Evolutionary conservation across 2,113 vertebrate species (phyloP), one percentile per base, ranked within the genome.

Genomic region (Heteronetta atricapilla): DNA sequence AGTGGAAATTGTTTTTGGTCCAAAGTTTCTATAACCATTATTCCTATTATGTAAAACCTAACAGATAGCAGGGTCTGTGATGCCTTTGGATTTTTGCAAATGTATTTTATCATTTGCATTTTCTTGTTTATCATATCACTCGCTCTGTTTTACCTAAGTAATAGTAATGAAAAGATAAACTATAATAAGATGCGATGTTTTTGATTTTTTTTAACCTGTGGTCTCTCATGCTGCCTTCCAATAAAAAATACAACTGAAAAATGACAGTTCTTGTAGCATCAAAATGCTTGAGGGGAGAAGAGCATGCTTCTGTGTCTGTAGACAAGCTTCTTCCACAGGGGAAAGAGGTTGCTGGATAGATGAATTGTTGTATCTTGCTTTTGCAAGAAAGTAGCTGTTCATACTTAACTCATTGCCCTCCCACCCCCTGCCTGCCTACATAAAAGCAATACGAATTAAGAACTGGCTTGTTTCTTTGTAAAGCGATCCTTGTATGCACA

Each of bases 251-350:
- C 22, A 33, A n/a, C 8, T 33, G 60, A 59, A 53, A 73, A 67
- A 13, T 38, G 29, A 7, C 52, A 40, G 0, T 25, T 63, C 11
- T 48, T 3, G 2, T 38, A 36, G 28, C 28, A 34, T 2, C n/a
- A 73, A 72, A n/a, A 48, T 55, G 17, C 13, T 4, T 50, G 13
- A 6, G 7, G 7, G 55, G 21, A 50, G 69, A 50, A 56, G 56
- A 70, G 18, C 22, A 2, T 23, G 42, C 26, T n/a, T 38, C 31
- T n/a, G 8, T 56, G 63, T 16, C 11, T 8, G 44, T 9, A 38
- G 38, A 7, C 33, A 33, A 1, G 28, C 63, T 91, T 40, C 40
- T 8, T 81, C 48, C 26, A 7, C 25, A 33, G 48, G 58, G 42
- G 34, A 34, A 58, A 76, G 50, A 64, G 15, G 10, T 29, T 76